These are phyloP conservation scores for Ceriagrion tenellum DNA, from an alignment of 2,888 invertebrate species.

Conservation along the genomic window DNA sequence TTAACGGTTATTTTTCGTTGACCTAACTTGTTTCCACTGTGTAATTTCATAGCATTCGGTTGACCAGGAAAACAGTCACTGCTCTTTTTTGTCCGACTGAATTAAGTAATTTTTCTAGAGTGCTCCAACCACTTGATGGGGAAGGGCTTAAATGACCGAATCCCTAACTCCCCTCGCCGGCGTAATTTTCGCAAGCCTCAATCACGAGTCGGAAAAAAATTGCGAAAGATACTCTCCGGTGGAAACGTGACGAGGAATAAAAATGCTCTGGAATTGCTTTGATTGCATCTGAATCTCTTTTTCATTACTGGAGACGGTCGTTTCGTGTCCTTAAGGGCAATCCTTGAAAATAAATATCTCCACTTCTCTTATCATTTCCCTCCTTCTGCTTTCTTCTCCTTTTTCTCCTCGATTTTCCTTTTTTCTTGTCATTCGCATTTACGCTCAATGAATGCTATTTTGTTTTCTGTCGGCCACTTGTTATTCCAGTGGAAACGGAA, in stretches of 20 bases:
- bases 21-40: background rate
- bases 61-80: background rate
- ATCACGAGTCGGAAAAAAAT: background rate
- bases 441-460: background rate
- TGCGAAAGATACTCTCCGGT: background rate
- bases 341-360: background rate
- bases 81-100: background rate
- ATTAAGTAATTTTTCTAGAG: background rate
- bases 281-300: slow-evolving; percentile 42
- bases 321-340: background rate
- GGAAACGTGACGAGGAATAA: slow-evolving; percentile 5
- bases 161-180: background rate
- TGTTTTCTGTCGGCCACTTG: background rate
- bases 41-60: background rate
- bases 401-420: background rate
- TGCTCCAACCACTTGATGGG: background rate
- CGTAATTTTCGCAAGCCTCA: slow-evolving; percentile 2
- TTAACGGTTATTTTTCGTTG: background rate
- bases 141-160: background rate
- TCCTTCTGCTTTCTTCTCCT: background rate
- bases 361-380: background rate
- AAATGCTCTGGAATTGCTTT: slow-evolving; percentile 6
- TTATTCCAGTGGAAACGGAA: background rate
- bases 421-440: background rate
- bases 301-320: background rate